These are phyloP conservation scores for Hippotragus niger DNA, from an alignment of 2,113 vertebrate species.

Conservation along the genomic window DNA sequence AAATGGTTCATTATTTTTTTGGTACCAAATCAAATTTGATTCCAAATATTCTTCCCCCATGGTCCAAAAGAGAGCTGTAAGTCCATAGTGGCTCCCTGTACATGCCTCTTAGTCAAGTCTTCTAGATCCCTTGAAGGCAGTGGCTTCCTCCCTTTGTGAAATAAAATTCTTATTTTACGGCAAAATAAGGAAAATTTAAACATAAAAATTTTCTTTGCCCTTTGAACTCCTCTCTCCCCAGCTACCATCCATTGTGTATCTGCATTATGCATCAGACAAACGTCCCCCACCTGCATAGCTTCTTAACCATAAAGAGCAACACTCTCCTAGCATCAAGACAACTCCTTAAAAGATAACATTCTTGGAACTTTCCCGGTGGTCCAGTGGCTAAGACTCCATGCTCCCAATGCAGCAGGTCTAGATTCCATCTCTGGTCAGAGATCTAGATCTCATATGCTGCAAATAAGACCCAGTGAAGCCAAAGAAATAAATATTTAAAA, in stretches of 20 bases:
- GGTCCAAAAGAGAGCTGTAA: background rate
- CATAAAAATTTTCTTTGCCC: background rate
- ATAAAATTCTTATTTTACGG: background rate
- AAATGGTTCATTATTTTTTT: background rate
- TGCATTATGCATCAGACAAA: background rate
- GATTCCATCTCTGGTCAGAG: background rate
- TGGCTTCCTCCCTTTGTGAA: background rate
- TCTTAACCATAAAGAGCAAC: background rate
- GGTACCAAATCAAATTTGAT: background rate
- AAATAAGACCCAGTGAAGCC: background rate
- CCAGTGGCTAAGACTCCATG: background rate
- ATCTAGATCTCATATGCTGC: background rate
- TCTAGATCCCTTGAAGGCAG: background rate
- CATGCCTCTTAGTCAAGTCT: background rate
- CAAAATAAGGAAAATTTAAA: background rate
- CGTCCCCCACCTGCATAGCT: background rate
- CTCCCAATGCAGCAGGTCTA: background rate
- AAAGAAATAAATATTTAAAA: background rate
- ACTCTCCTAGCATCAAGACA: background rate
- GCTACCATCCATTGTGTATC: background rate
- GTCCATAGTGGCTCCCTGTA: background rate
- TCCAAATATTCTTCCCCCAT: background rate
- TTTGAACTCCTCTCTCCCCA: background rate
- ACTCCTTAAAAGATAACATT: background rate
- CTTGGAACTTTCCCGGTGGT: background rate